Evolutionary conservation across 2,797 vertebrate species (phyloP), one percentile per base, ranked within the genome.

Genomic region (Pseudocheirus occidentalis): DNA sequence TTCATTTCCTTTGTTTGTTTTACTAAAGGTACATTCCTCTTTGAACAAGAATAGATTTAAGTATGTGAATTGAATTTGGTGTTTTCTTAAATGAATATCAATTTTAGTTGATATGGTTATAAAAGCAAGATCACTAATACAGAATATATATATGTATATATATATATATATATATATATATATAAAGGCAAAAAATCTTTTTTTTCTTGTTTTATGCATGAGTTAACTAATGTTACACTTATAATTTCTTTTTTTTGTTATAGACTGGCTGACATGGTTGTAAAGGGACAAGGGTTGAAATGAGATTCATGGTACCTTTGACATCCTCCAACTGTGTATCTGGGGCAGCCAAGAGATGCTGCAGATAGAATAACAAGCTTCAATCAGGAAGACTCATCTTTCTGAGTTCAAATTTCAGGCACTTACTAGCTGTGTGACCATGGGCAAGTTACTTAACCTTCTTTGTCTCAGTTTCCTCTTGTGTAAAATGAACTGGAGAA

Each of bases 21-120:
- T 92, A 24, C 4, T 55, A 29, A 52, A 90, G 9, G 52, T 34
- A 55, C 90, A 90, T 31, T 90, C 4, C n/a, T 34, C 0, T 95
- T 95, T 94, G 81, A 96, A 93, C 73, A 93, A 59, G 66, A 95
- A 54, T 93, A 34, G 93, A 62, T 56, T 90, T 92, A 55, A 89
- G 21, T 93, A 56, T 95, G 0, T n/a, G 59, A 55, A 21, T 94
- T 96, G 57, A 57, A 91, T 95, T 96, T 55, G 81, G 16, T 55
- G 34, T 54, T 96, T 95, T 58, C 29, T 94, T 58, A 95, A 96
- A 94, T 90, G 59, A 27, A 92, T 95, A 90, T 73, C 40, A 93
- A 92, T 90, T 95, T 94, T 93, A 93, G 46, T 94, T n/a, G 93
- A 14, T 90, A 92, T 91, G 92, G 21, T 46, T 81, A 92, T 28